Evolutionary conservation across 2,888 invertebrate genomes (phyloP).

Genomic region (Drosophila histrio): DNA sequence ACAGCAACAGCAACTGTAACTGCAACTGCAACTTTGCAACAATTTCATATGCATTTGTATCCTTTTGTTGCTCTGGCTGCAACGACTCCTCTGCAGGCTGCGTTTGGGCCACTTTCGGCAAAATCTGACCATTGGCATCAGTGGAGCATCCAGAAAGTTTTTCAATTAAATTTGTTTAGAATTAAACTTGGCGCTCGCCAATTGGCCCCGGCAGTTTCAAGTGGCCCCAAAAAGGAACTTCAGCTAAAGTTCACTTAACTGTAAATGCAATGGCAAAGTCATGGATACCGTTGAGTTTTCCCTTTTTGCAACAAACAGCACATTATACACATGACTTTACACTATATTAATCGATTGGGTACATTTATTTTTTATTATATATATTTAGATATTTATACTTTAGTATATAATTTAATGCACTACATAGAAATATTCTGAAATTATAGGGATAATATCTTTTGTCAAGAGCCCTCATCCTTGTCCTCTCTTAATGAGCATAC

Average conservation of each 20-base stretch:
- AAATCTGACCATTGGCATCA: constrained; percentile 67
- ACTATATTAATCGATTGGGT: not conserved
- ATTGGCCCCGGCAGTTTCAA: constrained; percentile 26
- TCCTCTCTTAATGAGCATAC: too few species aligned
- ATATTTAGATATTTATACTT: too few species aligned
- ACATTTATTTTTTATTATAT: too few species aligned
- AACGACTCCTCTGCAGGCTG: constrained; percentile 3
- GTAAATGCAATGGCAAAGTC: constrained; percentile 34
- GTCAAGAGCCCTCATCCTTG: too few species aligned
- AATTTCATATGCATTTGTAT: constrained; percentile 74
- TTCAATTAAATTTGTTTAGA: constrained; percentile 79
- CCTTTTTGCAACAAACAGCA: not conserved
- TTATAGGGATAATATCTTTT: too few species aligned
- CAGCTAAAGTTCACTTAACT: constrained; percentile 48
- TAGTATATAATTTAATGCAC: too few species aligned
- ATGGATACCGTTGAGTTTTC: constrained; percentile 3
- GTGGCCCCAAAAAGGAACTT: constrained; percentile 9
- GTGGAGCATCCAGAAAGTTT: constrained; percentile 63
- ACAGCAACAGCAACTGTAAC: constrained; percentile 35
- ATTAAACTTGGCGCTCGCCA: constrained; percentile 67
- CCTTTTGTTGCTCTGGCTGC: constrained; percentile 45
- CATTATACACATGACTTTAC: not conserved
- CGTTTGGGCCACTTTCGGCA: constrained; percentile 26
- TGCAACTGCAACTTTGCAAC: constrained; percentile 59
- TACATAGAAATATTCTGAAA: too few species aligned